These are phyloP conservation scores for Sebastes cheni DNA, from an alignment of 2,797 vertebrate genomes.

Conservation along the genomic window DNA sequence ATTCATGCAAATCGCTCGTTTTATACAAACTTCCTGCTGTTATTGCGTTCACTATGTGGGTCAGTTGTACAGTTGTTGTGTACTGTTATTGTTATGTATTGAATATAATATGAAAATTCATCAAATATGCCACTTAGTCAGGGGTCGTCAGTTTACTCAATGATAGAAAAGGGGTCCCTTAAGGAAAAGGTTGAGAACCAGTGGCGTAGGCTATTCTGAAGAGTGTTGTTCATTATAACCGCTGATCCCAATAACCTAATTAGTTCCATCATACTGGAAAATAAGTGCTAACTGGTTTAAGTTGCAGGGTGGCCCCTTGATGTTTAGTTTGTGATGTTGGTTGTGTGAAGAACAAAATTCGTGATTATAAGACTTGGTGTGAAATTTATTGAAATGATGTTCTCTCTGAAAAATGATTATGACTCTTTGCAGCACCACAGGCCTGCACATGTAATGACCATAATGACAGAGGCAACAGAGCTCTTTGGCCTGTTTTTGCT, in stretches of 20 bases:
- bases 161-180: no score
- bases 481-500: constrained; percentile 22
- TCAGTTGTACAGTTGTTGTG: no score
- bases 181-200: no score
- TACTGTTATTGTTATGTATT: no score
- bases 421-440: constrained; percentile 5
- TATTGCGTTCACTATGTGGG: no score
- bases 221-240: constrained; percentile 1
- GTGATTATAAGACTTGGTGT: constrained; percentile 28
- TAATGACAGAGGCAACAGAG: constrained; percentile 28
- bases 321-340: constrained; percentile 17
- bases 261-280: constrained; percentile 35
- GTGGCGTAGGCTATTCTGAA: background rate
- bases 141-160: no score
- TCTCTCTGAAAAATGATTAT: constrained; percentile 12
- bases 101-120: no score
- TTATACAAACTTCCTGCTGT: no score
- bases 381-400: constrained; percentile 42
- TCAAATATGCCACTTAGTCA: no score
- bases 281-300: constrained; percentile 21
- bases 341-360: constrained; percentile 18
- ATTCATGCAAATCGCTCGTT: rapidly evolving
- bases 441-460: constrained; percentile 9
- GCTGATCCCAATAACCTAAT: constrained; percentile 29
- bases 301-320: constrained; percentile 14